Percentiles rank a stretch among this genome's conserved stretches.
phyloP scores from a whole-genome alignment of 53 echinoderm and acorn worm genomes.

The Holothuria scabra region DNA sequence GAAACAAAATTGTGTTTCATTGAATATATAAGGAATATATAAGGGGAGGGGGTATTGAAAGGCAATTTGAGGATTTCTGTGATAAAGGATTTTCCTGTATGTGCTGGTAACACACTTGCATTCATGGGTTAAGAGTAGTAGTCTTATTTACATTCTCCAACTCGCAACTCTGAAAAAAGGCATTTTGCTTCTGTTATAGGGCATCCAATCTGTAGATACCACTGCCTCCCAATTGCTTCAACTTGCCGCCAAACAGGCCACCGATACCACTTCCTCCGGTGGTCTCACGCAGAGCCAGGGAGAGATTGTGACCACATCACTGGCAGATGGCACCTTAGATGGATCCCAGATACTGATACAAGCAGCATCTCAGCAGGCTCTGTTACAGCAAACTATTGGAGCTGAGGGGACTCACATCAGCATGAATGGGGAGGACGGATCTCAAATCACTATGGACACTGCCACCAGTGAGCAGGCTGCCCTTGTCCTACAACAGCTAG shows the following conservation, averaged over 20 bases:
- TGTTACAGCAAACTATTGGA: constrained; percentile 40
- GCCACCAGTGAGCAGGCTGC: constrained; percentile 95
- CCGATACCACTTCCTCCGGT: constrained; percentile 77
- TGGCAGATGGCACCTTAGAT: constrained; percentile 38
- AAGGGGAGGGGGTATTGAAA: too few relatives aligned
- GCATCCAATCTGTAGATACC: constrained; percentile 53
- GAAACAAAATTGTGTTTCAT: too few relatives aligned
- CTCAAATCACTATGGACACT: constrained; percentile 72
- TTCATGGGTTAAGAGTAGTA: too few relatives aligned
- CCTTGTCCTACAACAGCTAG: constrained; percentile 82
- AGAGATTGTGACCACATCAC: constrained; percentile 34
- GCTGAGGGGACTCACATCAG: constrained; percentile 37
- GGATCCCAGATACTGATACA: constrained; percentile 60
- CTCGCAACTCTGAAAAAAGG: too few relatives aligned
- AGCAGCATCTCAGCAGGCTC: constrained; percentile 31
- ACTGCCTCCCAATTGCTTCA: constrained; percentile 74
- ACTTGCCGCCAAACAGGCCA: constrained; percentile 65
- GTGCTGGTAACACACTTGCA: too few relatives aligned
- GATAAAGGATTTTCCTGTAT: too few relatives aligned
- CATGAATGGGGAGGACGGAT: constrained; percentile 36
- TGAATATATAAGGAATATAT: too few relatives aligned
- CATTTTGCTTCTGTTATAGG: constrained; percentile 6
- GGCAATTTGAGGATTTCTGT: too few relatives aligned
- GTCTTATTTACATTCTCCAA: too few relatives aligned
- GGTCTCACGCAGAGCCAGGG: constrained; percentile 59